A percentile compares a stretch with the other conserved stretches of the same genome.
Conservation (phyloP, 2,888 invertebrate genomes). For the Scrobipalpa atriplicella region DNA sequence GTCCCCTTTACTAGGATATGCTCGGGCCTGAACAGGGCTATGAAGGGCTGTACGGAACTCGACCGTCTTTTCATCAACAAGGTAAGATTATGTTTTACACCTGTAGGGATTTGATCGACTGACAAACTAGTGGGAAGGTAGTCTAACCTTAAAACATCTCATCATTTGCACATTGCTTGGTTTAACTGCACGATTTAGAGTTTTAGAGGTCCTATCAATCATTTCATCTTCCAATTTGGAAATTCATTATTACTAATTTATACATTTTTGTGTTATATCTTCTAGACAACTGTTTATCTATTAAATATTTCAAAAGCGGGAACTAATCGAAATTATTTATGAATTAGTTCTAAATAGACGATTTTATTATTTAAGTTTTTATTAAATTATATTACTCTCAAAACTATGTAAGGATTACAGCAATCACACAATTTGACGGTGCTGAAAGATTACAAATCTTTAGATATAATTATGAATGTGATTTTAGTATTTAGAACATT, state of each 20-base stretch:
- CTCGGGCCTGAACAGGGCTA: slow-evolving; percentile 95
- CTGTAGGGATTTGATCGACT: not conserved
- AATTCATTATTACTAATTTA: too few relatives aligned
- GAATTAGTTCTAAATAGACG: too few relatives aligned
- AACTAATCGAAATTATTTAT: too few relatives aligned
- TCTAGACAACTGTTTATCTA: too few relatives aligned
- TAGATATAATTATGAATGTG: not conserved
- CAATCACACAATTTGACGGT: not conserved
- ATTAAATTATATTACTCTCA: too few relatives aligned
- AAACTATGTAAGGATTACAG: not conserved
- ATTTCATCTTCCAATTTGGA: too few relatives aligned
- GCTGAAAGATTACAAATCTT: not conserved
- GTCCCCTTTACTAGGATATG: slow-evolving; percentile 88
- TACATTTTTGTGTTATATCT: too few relatives aligned
- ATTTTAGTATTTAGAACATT: not conserved
- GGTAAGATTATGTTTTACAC: slow-evolving; percentile 80
- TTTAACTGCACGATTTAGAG: slow-evolving; percentile 21
- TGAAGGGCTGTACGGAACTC: slow-evolving; percentile 96
- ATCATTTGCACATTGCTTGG: slow-evolving; percentile 27
- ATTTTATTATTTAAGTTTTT: too few relatives aligned
- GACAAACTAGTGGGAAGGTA: not conserved
- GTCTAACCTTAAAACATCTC: slow-evolving; percentile 5
- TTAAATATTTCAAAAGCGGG: too few relatives aligned
- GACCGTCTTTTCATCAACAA: slow-evolving; percentile 95
- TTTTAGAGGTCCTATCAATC: not conserved